Evolutionary conservation across 1,140 invertebrate genomes (phyloP).

Genomic region (Diorhabda elongata): DNA sequence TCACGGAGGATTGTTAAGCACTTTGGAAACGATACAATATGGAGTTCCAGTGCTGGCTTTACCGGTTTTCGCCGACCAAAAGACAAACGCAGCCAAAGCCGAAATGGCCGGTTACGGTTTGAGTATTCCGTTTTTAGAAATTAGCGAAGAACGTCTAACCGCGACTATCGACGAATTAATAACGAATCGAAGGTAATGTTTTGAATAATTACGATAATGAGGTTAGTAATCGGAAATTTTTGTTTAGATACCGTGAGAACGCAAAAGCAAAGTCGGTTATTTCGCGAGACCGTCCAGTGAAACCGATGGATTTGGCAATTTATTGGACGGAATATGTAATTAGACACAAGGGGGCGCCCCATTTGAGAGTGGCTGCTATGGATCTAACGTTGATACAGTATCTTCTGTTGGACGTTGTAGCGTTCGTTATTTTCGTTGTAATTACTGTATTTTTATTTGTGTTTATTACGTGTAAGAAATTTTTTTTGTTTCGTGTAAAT

Average conservation of each 20-base stretch:
- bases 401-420: constrained; percentile 10
- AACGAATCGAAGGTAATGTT: too few species aligned
- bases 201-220: not conserved
- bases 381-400: constrained; percentile 4
- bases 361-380: constrained; percentile 21
- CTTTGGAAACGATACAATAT: constrained; percentile 48
- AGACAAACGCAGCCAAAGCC: constrained; percentile 40
- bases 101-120: constrained; percentile 47
- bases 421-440: not conserved
- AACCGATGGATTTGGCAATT: constrained; percentile 36
- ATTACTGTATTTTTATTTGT: too few species aligned
- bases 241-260: constrained; percentile 40
- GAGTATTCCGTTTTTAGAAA: too few species aligned
- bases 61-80: constrained; percentile 41
- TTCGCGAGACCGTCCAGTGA: constrained; percentile 21
- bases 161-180: too few species aligned
- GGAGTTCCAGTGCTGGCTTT: constrained; percentile 50
- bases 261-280: constrained; percentile 25
- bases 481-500: too few species aligned
- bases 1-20: constrained; percentile 32
- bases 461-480: too few species aligned
- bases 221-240: not conserved
- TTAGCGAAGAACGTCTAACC: too few species aligned
- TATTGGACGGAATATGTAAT: constrained; percentile 43
- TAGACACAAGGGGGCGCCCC: constrained; percentile 34